phyloP scores from a whole-genome alignment of 2,797 vertebrate species.

The Rhincodon typus region DNA sequence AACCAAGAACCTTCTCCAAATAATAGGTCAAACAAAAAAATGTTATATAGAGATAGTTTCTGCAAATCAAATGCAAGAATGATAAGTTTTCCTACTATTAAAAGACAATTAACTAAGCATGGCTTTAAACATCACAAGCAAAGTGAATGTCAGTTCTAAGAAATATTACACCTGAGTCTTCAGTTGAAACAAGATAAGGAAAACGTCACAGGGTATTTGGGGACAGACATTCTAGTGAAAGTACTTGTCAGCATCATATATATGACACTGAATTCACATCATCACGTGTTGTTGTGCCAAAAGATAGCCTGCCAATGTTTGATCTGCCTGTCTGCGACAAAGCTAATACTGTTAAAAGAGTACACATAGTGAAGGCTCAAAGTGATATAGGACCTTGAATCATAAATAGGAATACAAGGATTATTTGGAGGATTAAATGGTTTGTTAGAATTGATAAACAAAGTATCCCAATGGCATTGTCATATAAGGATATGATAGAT shows the following conservation, averaged over 20 bases:
- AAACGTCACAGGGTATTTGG: background rate
- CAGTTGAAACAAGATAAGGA: background rate
- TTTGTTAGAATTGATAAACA: background rate
- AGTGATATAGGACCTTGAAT: background rate
- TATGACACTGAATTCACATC: background rate
- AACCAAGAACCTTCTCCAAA: background rate
- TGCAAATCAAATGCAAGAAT: background rate
- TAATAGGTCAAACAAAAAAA: background rate
- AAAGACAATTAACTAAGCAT: background rate
- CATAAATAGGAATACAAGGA: background rate
- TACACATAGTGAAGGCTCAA: background rate
- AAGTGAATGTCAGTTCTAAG: background rate
- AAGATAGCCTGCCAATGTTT: background rate
- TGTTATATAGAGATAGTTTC: background rate
- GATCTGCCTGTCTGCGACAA: background rate
- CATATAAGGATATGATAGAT: background rate
- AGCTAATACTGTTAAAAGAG: background rate
- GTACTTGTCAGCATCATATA: background rate
- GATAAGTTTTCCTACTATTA: background rate
- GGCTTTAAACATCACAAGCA: background rate
- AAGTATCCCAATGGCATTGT: background rate
- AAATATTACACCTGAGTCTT: background rate
- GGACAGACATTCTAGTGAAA: background rate
- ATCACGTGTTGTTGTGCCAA: background rate
- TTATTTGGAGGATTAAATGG: background rate